These are phyloP conservation scores for Strigamia transsilvanica DNA, from an alignment of 2,888 invertebrate species.

Conservation along the genomic window DNA sequence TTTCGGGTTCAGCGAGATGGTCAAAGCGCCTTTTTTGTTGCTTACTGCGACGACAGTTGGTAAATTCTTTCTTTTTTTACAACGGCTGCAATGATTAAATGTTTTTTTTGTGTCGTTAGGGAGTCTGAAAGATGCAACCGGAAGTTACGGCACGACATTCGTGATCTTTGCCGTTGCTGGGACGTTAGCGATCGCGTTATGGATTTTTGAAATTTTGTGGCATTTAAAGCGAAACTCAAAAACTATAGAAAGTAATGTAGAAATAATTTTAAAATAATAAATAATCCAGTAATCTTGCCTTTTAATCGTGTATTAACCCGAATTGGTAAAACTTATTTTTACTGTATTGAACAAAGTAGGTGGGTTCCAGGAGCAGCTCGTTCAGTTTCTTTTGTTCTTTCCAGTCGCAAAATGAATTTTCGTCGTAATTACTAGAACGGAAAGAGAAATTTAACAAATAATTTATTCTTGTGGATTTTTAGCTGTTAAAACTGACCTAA, in stretches of 20 bases:
- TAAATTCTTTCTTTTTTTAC: too few species aligned
- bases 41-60: constrained; percentile 15
- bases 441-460: not conserved
- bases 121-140: constrained; percentile 18
- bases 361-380: not conserved
- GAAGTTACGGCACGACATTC: constrained; percentile 22
- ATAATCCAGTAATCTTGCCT: too few species aligned
- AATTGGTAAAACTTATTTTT: too few species aligned
- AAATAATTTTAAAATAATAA: not conserved
- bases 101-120: not conserved
- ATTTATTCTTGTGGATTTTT: not conserved
- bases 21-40: constrained; percentile 38
- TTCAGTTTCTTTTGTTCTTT: not conserved
- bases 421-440: not conserved
- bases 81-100: too few species aligned
- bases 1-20: constrained; percentile 50
- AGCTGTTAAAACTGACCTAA: not conserved
- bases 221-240: not conserved
- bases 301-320: too few species aligned
- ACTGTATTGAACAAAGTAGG: not conserved
- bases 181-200: not conserved
- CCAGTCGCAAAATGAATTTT: not conserved
- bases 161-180: not conserved
- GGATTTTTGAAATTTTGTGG: constrained; percentile 4
- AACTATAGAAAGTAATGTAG: not conserved